Base-by-base conservation (phyloP, 1,140 invertebrate genomes). In the Goniozus legneri region DNA sequence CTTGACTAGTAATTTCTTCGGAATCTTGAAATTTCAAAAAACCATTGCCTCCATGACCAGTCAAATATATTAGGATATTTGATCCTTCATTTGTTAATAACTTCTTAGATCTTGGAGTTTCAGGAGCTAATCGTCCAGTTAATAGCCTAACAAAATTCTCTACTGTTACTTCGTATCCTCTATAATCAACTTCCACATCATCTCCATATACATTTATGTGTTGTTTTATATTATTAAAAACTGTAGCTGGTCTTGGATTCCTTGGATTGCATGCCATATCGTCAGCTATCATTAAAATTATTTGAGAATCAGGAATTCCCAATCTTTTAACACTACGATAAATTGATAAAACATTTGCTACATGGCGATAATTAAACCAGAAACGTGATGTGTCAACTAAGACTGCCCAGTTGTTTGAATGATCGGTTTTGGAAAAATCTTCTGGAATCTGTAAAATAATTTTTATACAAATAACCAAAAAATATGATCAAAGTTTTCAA, bases 361-460 rank as follows among this genome's bases (percentile, higher is more conserved):
- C 95, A 85, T 99, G 97, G 24, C 97, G 82, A 73, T 99, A 99
- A 74, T 99, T 99, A 61, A 98, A 99, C 97, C 97, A 99, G 77
- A 98, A 99, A 44, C 96, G 78, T 2, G 95, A 98, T 0, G 96
- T 97, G 68, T 98, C 95, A 0, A 99, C 96, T 44, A 99, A 76
- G 10, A 99, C 95, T 3, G 97, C 97, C 97, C 97, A 99, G 73
- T 99, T 99, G 69, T 99, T 99, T 2, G 95, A 95, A 67, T 98
- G 96, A 12, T 67, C 71, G 22, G 73, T 78, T 67, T 75, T 69
- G 3, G 54, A 49, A 60, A 78, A 78, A 27, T 73, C 67, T 30
- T 72, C 60, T 37, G 73, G 59, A 21, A 73, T 47, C 75, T 78
- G 33, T 21, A 67, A 59, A 60, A 58, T 41, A 27, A 27, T 10